These are phyloP conservation scores for Rhabdophis nuchalis DNA, from an alignment of 2,797 vertebrate genomes.

Conservation along the genomic window DNA sequence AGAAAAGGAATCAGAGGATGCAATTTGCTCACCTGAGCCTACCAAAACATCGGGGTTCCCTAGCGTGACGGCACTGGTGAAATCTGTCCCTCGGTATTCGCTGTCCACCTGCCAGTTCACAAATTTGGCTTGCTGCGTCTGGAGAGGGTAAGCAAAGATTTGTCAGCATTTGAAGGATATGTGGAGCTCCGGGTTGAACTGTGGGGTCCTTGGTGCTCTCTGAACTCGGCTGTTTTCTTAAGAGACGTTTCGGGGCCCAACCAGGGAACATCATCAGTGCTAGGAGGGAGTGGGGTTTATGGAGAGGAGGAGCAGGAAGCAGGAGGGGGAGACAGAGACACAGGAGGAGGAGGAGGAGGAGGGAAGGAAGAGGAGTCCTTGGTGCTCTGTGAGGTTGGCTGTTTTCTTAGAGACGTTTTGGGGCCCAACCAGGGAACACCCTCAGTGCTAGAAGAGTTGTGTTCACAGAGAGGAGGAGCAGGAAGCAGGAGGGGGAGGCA, in stretches of 20 bases:
- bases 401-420: not conserved
- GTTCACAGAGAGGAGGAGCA: no score
- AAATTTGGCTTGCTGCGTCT: slow-evolving; percentile 91
- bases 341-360: no score
- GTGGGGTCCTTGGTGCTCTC: not conserved
- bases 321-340: no score
- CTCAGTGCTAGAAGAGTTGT: not conserved
- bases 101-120: slow-evolving; percentile 90
- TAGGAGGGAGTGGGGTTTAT: not conserved
- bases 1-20: not conserved
- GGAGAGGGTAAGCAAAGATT: not conserved
- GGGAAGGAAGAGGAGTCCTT: no score
- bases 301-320: no score
- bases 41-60: slow-evolving; percentile 86
- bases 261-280: not conserved
- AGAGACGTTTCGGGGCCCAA: not conserved
- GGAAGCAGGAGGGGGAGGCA: no score
- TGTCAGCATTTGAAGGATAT: not conserved
- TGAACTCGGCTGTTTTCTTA: not conserved
- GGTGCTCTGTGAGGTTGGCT: not conserved
- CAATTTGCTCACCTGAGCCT: slow-evolving; percentile 78
- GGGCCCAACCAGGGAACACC: not conserved
- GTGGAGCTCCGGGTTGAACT: not conserved
- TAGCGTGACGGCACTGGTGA: slow-evolving; percentile 81
- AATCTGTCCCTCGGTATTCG: slow-evolving; percentile 83